phyloP scores from a whole-genome alignment of 2,888 invertebrate genomes.

The Argynnis bischoffii region DNA sequence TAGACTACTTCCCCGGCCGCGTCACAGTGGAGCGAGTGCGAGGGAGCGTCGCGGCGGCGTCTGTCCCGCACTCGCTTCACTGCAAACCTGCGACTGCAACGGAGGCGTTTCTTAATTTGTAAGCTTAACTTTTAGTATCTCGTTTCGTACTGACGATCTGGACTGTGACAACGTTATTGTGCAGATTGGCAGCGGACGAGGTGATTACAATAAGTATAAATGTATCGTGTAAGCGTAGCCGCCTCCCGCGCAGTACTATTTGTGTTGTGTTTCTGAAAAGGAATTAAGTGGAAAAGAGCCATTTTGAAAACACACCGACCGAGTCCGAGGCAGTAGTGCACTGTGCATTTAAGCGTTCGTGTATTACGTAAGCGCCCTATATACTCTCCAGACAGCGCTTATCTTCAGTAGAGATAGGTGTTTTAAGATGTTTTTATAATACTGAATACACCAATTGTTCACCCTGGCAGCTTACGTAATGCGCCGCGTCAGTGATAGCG shows the following conservation, averaged over 20 bases:
- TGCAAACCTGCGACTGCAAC: conserved; percentile 68
- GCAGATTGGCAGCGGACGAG: background rate
- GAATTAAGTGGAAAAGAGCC: conserved; percentile 91
- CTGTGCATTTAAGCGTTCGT: conserved; percentile 65
- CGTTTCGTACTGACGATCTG: background rate
- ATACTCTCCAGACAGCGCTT: background rate
- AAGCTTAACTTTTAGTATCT: conserved; percentile 37
- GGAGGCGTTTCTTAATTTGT: conserved; percentile 43
- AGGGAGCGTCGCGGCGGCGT: no score
- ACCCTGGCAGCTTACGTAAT: background rate
- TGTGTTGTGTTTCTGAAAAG: conserved; percentile 95
- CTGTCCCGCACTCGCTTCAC: conserved; percentile 50
- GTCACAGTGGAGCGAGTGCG: conserved; percentile 70
- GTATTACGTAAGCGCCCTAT: conserved; percentile 6
- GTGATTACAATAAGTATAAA: conserved; percentile 49
- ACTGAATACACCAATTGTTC: conserved; percentile 1
- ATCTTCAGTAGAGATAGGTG: background rate
- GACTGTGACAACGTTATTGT: background rate
- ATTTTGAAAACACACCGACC: conserved; percentile 93
- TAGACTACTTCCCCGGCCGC: conserved; percentile 67
- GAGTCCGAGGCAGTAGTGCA: conserved; percentile 68
- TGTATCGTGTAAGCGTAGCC: conserved; percentile 39
- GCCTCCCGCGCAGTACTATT: conserved; percentile 76
- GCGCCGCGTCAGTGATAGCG: conserved; percentile 57
- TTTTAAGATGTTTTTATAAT: background rate